These are phyloP conservation scores for Pangasius sanitwongsei DNA, from an alignment of 2,797 vertebrate genomes.

Conservation along the genomic window DNA sequence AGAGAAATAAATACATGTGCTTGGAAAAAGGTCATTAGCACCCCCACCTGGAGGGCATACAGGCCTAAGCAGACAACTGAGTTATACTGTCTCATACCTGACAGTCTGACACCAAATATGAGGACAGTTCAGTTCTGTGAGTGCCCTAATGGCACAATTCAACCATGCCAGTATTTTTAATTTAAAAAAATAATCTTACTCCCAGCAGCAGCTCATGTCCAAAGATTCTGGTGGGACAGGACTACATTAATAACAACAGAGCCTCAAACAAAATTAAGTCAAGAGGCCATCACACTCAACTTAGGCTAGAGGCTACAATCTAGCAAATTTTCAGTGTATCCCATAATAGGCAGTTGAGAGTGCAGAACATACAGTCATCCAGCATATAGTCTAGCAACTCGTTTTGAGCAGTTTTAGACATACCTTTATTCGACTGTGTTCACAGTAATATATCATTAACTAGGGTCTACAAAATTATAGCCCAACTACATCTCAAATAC, in stretches of 20 bases:
- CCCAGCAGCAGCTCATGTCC: background rate
- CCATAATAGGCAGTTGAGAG: background rate
- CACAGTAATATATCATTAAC: background rate
- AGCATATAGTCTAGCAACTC: background rate
- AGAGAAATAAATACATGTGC: constrained; percentile 43
- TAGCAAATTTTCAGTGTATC: background rate
- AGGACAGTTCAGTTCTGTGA: background rate
- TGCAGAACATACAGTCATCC: background rate
- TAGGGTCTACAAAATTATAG: background rate
- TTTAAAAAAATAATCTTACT: background rate
- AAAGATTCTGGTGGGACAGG: background rate
- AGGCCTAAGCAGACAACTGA: constrained; percentile 18
- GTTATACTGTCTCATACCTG: background rate
- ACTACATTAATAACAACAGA: background rate
- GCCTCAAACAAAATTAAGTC: background rate
- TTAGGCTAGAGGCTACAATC: background rate
- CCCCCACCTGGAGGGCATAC: constrained; percentile 39
- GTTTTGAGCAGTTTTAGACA: background rate
- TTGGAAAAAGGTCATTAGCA: constrained; percentile 30
- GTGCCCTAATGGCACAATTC: background rate
- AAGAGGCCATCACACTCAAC: background rate
- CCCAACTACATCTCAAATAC: background rate
- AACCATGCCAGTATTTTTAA: background rate
- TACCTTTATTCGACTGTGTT: background rate
- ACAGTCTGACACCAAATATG: background rate